Percentiles rank a stretch among this genome's conserved stretches.
Evolutionary conservation across 2,113 vertebrate genomes (phyloP).

Genomic region (Uropsilus gracilis): DNA sequence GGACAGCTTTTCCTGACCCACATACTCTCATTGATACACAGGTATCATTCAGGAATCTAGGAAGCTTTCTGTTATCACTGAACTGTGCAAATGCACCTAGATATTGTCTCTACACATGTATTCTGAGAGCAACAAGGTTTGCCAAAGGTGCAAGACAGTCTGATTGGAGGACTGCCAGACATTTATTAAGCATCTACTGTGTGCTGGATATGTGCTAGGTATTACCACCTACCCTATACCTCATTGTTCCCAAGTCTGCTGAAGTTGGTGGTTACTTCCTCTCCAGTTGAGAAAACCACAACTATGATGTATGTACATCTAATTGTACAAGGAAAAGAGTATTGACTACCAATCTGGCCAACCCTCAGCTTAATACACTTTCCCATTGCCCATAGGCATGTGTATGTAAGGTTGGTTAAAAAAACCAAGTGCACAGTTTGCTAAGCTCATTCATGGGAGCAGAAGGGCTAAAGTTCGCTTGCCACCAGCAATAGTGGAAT

Average conservation of each 20-base stretch:
- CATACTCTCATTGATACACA: not conserved
- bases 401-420: not conserved
- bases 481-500: not conserved
- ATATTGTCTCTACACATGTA: not conserved
- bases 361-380: not conserved
- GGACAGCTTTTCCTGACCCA: not conserved
- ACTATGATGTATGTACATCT: not conserved
- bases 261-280: not conserved
- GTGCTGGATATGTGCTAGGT: not conserved
- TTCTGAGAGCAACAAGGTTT: not conserved
- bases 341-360: not conserved
- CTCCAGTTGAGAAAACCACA: rapidly evolving
- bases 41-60: rapidly evolving
- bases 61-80: not conserved
- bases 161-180: not conserved
- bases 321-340: not conserved
- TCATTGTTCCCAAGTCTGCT: not conserved
- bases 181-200: not conserved
- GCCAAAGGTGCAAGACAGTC: not conserved
- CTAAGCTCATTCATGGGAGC: not conserved
- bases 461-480: not conserved
- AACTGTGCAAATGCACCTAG: not conserved
- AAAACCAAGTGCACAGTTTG: not conserved
- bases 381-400: not conserved
- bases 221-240: not conserved